Evolutionary conservation across 2,113 vertebrate species (phyloP).

Genomic region (Miniopterus natalensis): DNA sequence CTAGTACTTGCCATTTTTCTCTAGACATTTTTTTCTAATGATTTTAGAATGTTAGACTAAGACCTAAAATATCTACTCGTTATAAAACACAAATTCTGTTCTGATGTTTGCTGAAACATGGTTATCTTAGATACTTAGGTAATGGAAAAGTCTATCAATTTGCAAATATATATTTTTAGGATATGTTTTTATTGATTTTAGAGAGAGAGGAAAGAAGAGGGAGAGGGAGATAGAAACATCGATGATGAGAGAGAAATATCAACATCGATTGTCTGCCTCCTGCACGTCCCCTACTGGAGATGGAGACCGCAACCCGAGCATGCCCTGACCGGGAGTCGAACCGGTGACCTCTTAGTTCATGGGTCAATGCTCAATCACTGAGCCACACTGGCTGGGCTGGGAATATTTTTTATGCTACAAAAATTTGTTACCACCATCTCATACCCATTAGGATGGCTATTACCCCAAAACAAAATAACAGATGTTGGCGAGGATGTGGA

Average conservation of each 20-base stretch:
- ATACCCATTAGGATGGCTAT: neutral
- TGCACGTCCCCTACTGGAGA: too few species aligned
- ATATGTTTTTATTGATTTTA: too few species aligned
- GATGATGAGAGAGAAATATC: too few species aligned
- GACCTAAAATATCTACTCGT: neutral
- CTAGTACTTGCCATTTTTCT: neutral
- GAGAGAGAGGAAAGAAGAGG: too few species aligned
- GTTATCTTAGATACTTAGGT: neutral
- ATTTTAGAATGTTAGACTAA: neutral
- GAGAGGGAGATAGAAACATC: too few species aligned
- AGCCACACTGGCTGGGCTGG: too few species aligned
- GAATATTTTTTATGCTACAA: neutral
- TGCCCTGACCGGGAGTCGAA: too few species aligned
- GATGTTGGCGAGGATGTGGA: neutral
- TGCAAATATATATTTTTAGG: neutral
- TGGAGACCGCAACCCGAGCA: too few species aligned
- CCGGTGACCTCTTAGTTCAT: too few species aligned
- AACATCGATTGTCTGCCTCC: too few species aligned
- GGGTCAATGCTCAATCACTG: too few species aligned
- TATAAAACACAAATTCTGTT: neutral
- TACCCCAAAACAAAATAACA: neutral
- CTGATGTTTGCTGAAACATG: neutral
- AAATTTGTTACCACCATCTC: neutral
- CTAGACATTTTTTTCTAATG: neutral
- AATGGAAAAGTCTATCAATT: neutral